A percentile compares a stretch with the other conserved stretches of the same genome.
phyloP scores from a whole-genome alignment of 1,140 invertebrate species.

The Achatina immaculata region DNA sequence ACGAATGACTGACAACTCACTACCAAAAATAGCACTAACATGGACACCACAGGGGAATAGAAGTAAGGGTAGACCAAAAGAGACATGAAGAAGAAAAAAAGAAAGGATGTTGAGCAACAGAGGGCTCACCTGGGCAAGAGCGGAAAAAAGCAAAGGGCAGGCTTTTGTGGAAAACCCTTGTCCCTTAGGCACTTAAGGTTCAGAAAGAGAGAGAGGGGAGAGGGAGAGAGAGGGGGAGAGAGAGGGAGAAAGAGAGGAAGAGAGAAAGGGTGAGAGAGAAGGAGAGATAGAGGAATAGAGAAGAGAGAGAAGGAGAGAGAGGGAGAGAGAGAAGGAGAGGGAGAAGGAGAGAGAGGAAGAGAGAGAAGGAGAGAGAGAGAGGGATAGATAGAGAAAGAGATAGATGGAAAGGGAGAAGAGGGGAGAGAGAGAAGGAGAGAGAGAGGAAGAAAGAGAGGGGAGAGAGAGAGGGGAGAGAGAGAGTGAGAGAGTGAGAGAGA shows the following conservation, averaged over 20 bases:
- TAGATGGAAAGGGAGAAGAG: background rate
- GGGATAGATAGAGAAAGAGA: background rate
- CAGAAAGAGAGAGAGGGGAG: too few species aligned
- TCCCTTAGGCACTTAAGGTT: too few species aligned
- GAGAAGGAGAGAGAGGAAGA: background rate
- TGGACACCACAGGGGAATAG: too few species aligned
- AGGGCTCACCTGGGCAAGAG: too few species aligned
- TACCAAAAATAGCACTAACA: too few species aligned
- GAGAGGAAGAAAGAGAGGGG: background rate
- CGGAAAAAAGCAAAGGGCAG: too few species aligned
- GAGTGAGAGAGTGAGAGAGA: background rate
- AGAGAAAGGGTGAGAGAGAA: background rate
- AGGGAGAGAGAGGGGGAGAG: background rate
- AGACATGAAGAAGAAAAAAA: too few species aligned
- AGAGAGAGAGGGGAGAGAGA: background rate
- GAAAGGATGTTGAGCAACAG: too few species aligned
- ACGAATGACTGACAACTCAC: too few species aligned
- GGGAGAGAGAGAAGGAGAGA: conserved; percentile 8
- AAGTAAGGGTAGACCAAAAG: too few species aligned
- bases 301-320: background rate
- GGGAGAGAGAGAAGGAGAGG: background rate
- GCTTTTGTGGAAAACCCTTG: too few species aligned
- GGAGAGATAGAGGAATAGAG: conserved; percentile 2
- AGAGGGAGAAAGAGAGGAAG: background rate
- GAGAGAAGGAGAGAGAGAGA: background rate